Evolutionary conservation across 2,113 vertebrate species (phyloP).

Genomic region (Forbesichthys papilliferus): DNA sequence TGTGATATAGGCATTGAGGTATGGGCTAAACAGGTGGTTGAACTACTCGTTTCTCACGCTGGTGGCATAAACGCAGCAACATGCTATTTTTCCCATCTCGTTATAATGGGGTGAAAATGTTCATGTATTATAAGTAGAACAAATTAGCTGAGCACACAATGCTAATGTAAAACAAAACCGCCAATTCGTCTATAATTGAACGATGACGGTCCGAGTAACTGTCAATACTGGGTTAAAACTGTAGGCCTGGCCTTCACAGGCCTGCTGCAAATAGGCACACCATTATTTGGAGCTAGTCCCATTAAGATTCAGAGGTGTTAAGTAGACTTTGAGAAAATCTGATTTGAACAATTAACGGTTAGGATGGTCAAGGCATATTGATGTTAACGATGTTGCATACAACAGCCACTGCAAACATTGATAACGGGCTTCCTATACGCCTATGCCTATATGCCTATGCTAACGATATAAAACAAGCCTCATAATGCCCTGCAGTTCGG

Average conservation of each 20-base stretch:
- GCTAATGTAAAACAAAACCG: slow-evolving; percentile 77
- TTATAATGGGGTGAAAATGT: slow-evolving; percentile 79
- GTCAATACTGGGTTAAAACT: not conserved
- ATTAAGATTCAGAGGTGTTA: too few species aligned
- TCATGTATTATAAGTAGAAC: slow-evolving; percentile 63
- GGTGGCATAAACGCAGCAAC: slow-evolving; percentile 65
- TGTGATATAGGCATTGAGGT: slow-evolving; percentile 5
- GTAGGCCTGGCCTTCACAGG: not conserved
- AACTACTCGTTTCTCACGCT: slow-evolving; percentile 63
- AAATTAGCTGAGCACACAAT: slow-evolving; percentile 84
- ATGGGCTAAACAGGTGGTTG: slow-evolving; percentile 44
- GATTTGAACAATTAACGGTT: too few species aligned
- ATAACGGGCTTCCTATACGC: too few species aligned
- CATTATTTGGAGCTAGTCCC: not conserved
- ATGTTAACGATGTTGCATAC: too few species aligned
- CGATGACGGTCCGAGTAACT: slow-evolving; percentile 21
- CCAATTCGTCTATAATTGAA: slow-evolving; percentile 70
- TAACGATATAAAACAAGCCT: too few species aligned
- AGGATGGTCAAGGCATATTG: too few species aligned
- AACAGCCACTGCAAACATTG: too few species aligned
- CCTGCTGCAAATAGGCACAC: not conserved
- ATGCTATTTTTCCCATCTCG: slow-evolving; percentile 83
- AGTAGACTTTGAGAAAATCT: too few species aligned
- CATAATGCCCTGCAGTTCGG: too few species aligned
- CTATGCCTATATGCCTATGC: too few species aligned